Percentiles rank a stretch among this genome's conserved stretches.
Conservation (phyloP, 2,888 invertebrate species). For the Trisateles emortualis region DNA sequence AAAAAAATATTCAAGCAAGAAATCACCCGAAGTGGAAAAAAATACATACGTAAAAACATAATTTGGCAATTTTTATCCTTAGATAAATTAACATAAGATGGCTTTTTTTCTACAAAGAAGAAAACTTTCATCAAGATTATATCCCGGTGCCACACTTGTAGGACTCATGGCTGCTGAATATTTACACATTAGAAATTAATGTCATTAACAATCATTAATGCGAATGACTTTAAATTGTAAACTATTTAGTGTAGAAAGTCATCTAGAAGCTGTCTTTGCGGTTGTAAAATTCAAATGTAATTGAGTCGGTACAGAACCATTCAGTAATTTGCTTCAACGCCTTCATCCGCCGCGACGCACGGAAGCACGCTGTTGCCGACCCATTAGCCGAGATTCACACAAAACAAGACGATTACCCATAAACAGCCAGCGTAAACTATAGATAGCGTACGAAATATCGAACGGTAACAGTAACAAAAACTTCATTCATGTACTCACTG, state of each 20-base stretch:
- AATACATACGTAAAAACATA: no score
- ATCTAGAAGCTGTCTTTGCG: slow-evolving; percentile 29
- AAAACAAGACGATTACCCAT: slow-evolving; percentile 62
- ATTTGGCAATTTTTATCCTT: no score
- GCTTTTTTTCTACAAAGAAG: no score
- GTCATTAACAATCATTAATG: slow-evolving; percentile 29
- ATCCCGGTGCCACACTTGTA: slow-evolving; percentile 50
- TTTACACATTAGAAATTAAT: slow-evolving; percentile 30
- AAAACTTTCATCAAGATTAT: slow-evolving; percentile 43
- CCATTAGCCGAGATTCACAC: slow-evolving; percentile 64
- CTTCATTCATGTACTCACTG: slow-evolving; percentile 63
- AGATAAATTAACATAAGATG: no score
- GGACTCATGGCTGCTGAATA: slow-evolving; percentile 42
- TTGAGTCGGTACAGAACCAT: slow-evolving; percentile 29
- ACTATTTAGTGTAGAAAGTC: slow-evolving; percentile 34
- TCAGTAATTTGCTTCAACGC: slow-evolving; percentile 42
- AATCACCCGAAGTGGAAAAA: no score
- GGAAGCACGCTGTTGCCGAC: slow-evolving; percentile 55
- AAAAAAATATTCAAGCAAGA: slow-evolving; percentile 34
- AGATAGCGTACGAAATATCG: slow-evolving; percentile 48
- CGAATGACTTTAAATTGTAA: slow-evolving; percentile 47
- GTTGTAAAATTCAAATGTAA: slow-evolving; percentile 35
- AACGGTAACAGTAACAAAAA: slow-evolving; percentile 73
- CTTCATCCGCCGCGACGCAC: slow-evolving; percentile 34
- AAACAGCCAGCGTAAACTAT: slow-evolving; percentile 53